Evolutionary conservation across 2,113 vertebrate genomes (phyloP).

Genomic region (Pao palembangensis): DNA sequence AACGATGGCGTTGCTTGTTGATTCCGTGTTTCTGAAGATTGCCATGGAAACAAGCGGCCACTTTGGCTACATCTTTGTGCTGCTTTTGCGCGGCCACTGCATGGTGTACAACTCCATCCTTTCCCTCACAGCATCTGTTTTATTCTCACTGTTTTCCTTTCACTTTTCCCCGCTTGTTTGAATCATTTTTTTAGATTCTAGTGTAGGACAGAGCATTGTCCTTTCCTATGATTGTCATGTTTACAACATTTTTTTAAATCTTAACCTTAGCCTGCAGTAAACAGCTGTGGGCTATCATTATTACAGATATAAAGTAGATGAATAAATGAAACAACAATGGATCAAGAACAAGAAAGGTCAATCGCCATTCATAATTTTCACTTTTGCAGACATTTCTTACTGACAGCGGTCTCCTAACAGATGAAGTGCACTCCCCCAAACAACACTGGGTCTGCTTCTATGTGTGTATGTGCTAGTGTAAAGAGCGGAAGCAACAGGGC

Average conservation of each 20-base stretch:
- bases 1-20: slow-evolving; percentile 49
- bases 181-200: slow-evolving; percentile 12
- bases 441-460: slow-evolving; percentile 44
- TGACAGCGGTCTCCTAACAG: slow-evolving; percentile 21
- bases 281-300: not conserved
- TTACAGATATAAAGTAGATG: too few species aligned
- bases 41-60: slow-evolving; percentile 60
- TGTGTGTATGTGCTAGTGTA: slow-evolving; percentile 45
- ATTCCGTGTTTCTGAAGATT: slow-evolving; percentile 27
- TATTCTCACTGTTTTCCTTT: slow-evolving; percentile 21
- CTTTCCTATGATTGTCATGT: slow-evolving; percentile 13
- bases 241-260: slow-evolving; percentile 5
- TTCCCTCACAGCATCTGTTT: slow-evolving; percentile 37
- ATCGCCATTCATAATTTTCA: not conserved
- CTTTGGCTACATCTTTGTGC: slow-evolving; percentile 38
- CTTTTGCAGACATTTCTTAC: slow-evolving; percentile 7
- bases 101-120: slow-evolving; percentile 45
- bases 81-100: slow-evolving; percentile 48
- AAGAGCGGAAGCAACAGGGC: slow-evolving; percentile 60
- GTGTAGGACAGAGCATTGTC: not conserved
- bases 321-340: too few species aligned
- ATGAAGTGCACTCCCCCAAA: slow-evolving; percentile 44
- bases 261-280: slow-evolving; percentile 1
- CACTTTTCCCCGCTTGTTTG: slow-evolving; percentile 3
- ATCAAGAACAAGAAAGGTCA: too few species aligned